Evolutionary conservation across 2,113 vertebrate species (phyloP).

Genomic region (Setophaga coronata): DNA sequence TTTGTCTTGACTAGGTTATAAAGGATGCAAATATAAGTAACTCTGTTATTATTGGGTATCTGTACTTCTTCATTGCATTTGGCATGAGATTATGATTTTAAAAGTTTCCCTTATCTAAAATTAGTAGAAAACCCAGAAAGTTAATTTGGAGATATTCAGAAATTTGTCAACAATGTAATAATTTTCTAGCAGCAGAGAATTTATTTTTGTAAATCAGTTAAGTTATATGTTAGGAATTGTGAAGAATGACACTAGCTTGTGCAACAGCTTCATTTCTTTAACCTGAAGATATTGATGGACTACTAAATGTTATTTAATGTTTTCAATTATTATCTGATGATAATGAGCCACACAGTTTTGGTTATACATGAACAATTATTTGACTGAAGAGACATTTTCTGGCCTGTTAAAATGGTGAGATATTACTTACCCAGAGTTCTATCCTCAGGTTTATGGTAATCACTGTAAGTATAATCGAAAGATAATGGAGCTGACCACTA

Average conservation of each 20-base stretch:
- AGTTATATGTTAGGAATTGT: not conserved
- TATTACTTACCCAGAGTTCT: not conserved
- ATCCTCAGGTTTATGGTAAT: not conserved
- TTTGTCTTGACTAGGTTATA: not conserved
- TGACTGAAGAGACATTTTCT: not conserved
- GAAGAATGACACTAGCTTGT: not conserved
- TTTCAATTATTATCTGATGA: not conserved
- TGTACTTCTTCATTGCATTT: not conserved
- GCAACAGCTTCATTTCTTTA: not conserved
- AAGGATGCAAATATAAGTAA: not conserved
- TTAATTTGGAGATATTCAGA: not conserved
- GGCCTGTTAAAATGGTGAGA: not conserved
- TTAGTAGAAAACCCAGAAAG: not conserved
- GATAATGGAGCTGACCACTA: not conserved
- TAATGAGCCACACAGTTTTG: not conserved
- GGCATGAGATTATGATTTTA: not conserved
- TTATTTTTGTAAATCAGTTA: not conserved
- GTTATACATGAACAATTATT: not conserved
- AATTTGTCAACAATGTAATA: not conserved
- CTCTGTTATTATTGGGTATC: not conserved
- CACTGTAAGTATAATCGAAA: not conserved
- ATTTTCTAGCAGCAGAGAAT: not conserved
- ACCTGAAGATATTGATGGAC: not conserved
- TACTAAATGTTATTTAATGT: not conserved
- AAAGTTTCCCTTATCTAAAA: not conserved